Conservation (phyloP, 1,140 invertebrate species). For the Proctacanthus coquilletti region DNA sequence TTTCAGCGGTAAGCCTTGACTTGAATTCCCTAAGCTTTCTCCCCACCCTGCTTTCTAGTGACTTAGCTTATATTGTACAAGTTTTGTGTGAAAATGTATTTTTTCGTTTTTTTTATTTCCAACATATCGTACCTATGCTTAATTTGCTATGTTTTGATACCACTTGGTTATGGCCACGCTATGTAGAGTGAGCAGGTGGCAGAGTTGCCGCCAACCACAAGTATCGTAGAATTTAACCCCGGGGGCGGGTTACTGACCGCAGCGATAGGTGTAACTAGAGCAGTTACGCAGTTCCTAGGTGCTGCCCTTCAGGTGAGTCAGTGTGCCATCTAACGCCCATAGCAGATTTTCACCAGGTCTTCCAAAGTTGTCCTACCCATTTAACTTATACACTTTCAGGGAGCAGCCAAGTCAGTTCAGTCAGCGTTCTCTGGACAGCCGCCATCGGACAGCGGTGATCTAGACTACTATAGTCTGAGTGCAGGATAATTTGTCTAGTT, state of each 20-base stretch:
- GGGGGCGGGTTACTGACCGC: slow-evolving; percentile 45
- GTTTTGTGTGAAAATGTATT: no score
- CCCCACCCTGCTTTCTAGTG: no score
- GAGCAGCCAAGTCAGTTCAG: slow-evolving; percentile 3
- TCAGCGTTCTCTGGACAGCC: neutral
- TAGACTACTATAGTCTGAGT: neutral
- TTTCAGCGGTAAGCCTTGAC: neutral
- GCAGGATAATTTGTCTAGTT: neutral
- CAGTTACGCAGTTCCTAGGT: slow-evolving; percentile 55
- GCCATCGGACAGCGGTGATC: neutral
- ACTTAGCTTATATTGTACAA: no score
- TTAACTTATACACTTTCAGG: neutral
- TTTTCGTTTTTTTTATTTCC: no score
- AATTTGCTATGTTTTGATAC: no score
- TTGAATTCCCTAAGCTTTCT: neutral
- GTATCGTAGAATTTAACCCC: no score
- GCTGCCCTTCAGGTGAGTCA: slow-evolving; percentile 47
- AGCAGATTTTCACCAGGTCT: no score
- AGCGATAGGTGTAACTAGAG: slow-evolving; percentile 52
- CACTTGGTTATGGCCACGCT: no score
- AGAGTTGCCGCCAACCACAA: no score
- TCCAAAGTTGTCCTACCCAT: neutral
- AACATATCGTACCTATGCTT: no score
- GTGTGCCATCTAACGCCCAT: slow-evolving; percentile 7
- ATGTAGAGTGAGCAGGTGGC: no score